These are phyloP conservation scores for Pristis pectinata DNA, from an alignment of 2,797 vertebrate species.

Conservation along the genomic window DNA sequence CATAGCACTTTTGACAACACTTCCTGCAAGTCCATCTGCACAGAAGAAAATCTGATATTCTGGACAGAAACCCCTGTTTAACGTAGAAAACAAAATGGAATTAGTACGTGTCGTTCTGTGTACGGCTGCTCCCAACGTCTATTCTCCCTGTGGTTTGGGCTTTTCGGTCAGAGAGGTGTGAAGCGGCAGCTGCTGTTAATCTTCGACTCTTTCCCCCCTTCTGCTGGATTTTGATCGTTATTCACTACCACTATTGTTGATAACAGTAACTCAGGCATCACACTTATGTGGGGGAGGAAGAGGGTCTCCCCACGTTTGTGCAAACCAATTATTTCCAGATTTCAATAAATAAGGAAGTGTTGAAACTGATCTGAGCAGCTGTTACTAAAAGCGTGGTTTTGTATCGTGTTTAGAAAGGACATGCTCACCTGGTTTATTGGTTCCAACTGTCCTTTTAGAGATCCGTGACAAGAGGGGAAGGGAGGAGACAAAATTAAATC, in stretches of 20 bases:
- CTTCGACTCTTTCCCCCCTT: not conserved
- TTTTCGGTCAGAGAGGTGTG: not conserved
- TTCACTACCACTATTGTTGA: not conserved
- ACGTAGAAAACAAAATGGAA: not conserved
- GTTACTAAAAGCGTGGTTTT: not conserved
- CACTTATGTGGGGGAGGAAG: too few species aligned
- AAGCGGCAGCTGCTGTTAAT: not conserved
- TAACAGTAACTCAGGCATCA: too few species aligned
- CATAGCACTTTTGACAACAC: conserved; percentile 74
- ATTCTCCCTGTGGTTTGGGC: not conserved
- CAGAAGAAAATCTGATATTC: conserved; percentile 70
- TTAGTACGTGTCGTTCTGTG: not conserved
- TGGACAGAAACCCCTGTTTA: conserved; percentile 69
- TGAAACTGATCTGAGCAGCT: not conserved
- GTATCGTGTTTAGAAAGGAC: not conserved
- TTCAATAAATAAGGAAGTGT: not conserved
- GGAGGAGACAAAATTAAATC: conserved; percentile 53
- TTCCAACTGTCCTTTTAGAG: conserved; percentile 84
- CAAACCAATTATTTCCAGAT: not conserved
- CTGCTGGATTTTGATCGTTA: not conserved
- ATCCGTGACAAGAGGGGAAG: conserved; percentile 53
- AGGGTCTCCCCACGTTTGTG: not conserved
- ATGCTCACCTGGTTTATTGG: conserved; percentile 77
- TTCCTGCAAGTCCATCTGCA: conserved; percentile 73
- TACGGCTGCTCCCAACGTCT: too few species aligned